Base-by-base conservation (phyloP, 2,113 vertebrate genomes). In the Anolis carolinensis region DNA sequence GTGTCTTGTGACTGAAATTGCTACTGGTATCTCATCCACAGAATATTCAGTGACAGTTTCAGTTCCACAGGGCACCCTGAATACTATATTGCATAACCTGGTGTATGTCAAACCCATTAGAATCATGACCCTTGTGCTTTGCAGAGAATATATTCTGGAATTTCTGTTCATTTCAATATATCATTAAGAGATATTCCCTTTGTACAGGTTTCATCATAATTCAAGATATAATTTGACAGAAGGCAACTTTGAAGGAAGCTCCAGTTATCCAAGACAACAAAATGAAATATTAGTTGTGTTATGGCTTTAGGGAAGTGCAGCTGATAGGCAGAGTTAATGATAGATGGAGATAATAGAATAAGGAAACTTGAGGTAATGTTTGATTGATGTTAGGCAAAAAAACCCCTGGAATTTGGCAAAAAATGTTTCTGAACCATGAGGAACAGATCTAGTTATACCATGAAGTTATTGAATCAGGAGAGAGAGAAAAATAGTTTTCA, bases 81-180 rank as follows among this genome's bases (percentile, higher is more conserved):
- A 80, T 86, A 23, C 52, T 25, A 20, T 9, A n/a, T 48, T 25
- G 21, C 80, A 86, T 73, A 78, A n/a, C n/a, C 13, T 4, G 32
- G 39, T 89, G 39, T 82, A 14, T 74, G 62, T 39, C 0, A 2
- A 78, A 85, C 34, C 8, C 9, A 67, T 81, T 81, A 62, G 7
- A 74, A 25, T 10, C 0, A 81, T 82, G 34, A 30, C 79, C 79
- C 72, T 73, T 82, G 79, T 20, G 5, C 48, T 86, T 80, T 90
- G 82, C 32, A 68, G 88, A 82, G 14, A 82, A 84, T 27, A 86
- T 83, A 82, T 79, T 36, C 68, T 27, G 52, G 18, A 10, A 50
- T 3, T 2, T 11, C n/a, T 67, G 59, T 68, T 79, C 7, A 81
- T 87, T 86, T 82, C 65, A 89, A 77, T 81, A 67, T 34, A 16